phyloP scores from a whole-genome alignment of 2,113 vertebrate species.

The Platanista minor region DNA sequence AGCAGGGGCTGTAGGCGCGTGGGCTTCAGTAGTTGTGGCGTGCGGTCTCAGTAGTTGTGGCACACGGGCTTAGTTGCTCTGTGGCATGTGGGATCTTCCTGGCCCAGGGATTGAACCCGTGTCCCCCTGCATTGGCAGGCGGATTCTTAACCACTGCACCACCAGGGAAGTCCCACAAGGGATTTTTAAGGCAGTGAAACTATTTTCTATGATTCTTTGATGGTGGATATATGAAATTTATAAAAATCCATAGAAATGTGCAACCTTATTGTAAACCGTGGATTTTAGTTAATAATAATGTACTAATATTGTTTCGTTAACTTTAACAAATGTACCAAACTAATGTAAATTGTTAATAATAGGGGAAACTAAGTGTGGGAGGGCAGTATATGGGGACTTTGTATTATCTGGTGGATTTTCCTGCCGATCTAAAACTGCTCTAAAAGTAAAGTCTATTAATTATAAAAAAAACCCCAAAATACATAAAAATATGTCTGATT shows the following conservation, averaged over 20 bases:
- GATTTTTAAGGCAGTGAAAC: neutral
- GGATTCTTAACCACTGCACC: too few species aligned
- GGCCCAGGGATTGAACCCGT: too few species aligned
- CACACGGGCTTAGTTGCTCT: too few species aligned
- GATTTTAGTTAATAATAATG: neutral
- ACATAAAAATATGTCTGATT: neutral
- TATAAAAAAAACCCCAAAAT: neutral
- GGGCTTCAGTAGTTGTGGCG: too few species aligned
- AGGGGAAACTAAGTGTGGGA: neutral
- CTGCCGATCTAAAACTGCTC: neutral
- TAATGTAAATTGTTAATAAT: neutral
- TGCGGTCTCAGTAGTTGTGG: too few species aligned
- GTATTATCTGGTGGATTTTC: neutral
- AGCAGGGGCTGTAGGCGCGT: too few species aligned
- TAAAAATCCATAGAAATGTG: neutral
- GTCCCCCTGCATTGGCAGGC: too few species aligned
- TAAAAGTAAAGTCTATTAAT: slow-evolving; percentile 6
- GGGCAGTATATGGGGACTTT: neutral
- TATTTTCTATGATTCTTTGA: neutral
- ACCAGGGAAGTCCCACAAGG: too few species aligned
- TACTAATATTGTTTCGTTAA: neutral
- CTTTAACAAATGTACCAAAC: neutral
- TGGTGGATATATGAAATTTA: neutral
- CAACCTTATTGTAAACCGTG: neutral
- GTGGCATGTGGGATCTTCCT: too few species aligned